phyloP scores from a whole-genome alignment of 2,113 vertebrate genomes.

The Bothrops jararaca region DNA sequence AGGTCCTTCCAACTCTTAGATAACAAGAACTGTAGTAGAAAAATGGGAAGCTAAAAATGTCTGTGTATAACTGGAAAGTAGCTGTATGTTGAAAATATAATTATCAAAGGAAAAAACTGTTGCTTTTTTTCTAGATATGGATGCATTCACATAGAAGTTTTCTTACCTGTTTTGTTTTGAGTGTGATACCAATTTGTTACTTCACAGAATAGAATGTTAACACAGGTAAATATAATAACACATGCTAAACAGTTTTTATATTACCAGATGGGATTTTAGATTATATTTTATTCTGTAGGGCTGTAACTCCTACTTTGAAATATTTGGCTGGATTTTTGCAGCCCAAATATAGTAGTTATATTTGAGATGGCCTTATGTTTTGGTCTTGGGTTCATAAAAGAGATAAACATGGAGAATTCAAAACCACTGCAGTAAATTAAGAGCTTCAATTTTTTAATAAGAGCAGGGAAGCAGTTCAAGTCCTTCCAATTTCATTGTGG shows the following conservation, averaged over 20 bases:
- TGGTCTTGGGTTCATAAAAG: background rate
- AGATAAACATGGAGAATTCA: background rate
- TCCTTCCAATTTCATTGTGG: background rate
- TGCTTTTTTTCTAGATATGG: background rate
- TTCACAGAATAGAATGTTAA: background rate
- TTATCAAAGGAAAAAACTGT: conserved; percentile 24
- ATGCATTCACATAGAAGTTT: background rate
- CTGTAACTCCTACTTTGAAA: background rate
- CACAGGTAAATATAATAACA: background rate
- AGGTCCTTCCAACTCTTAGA: background rate
- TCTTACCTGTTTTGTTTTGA: conserved; percentile 3
- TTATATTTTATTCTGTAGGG: background rate
- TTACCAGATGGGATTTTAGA: background rate
- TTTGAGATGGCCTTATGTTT: background rate
- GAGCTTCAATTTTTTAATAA: background rate
- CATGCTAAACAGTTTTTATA: background rate
- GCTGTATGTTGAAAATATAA: background rate
- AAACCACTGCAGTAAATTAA: background rate
- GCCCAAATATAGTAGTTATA: background rate
- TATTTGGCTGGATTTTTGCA: background rate
- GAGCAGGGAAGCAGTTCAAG: background rate
- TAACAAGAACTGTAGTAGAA: background rate
- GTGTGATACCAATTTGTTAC: background rate
- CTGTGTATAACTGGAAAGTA: background rate
- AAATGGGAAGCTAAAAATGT: background rate